Base-by-base conservation (phyloP, 2,113 vertebrate species). In the Atherinomorus stipes region DNA sequence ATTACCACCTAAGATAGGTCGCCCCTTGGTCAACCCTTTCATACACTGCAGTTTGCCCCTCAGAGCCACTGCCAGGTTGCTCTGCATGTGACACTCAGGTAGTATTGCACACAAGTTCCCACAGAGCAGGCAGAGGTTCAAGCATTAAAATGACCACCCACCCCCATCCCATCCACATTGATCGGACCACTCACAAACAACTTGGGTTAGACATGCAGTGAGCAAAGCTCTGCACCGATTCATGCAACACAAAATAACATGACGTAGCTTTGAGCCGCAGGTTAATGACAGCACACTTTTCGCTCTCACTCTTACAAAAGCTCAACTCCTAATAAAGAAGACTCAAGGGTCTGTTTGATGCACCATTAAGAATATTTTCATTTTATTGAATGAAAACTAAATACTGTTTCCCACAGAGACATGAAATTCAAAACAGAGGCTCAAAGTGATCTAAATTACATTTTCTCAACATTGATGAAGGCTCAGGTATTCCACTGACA, bases 381-480 rank as follows among this genome's bases (percentile, higher is more conserved):
- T 87, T 91, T 92, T 91, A 93, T 92, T 92, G 68, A 86, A 73
- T 68, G 64, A 80, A 74, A 86, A 80, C 58, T 78, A 57, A 75
- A 62, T 45, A 61, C 70, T 74, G 60, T 66, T 85, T 79, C 59
- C 76, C 64, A 87, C 69, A 84, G 31, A 80, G 22, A 87, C 81
- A 89, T 80, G 58, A 80, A 63, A 74, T 75, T 72, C 47, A 89
- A 68, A 85, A 80, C 81, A 77, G 37, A 84, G 13, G 61, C 57
- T 51, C 37, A 71, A 78, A 67, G 19, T 42, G 40, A 64, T 71
- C 80, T 80, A 44, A 73, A 80, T 65, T 68, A 78, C 80, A 89
- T 42, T 81, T n/a, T 78, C 56, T 60, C 42, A 26, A 58, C 62
- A 78, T 44, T 45, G 21, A 64, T 65, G 42, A 70, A 67, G 71